A percentile compares a stretch with the other conserved stretches of the same genome.
Conservation (phyloP, 2,113 vertebrate genomes). For the Acrocephalus kingi region DNA sequence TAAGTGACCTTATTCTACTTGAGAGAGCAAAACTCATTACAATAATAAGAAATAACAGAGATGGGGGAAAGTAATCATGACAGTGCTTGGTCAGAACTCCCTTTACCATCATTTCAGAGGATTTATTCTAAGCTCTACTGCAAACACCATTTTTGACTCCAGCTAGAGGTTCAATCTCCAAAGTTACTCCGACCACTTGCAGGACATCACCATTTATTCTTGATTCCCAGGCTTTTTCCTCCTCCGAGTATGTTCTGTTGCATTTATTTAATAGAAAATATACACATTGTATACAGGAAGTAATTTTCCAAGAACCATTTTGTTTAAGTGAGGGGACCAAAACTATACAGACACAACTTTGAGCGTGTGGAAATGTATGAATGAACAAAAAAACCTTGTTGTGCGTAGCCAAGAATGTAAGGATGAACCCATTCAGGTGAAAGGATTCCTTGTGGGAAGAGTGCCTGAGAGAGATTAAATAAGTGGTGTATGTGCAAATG, state of each 20-base stretch:
- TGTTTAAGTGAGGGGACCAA: background rate
- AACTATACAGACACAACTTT: background rate
- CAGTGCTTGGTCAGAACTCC: slow-evolving; percentile 50
- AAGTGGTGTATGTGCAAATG: background rate
- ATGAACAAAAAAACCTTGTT: background rate
- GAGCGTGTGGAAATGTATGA: background rate
- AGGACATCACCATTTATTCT: slow-evolving; percentile 24
- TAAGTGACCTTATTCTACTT: slow-evolving; percentile 70
- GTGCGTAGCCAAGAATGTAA: background rate
- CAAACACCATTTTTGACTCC: slow-evolving; percentile 64
- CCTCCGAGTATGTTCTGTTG: background rate
- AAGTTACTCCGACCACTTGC: slow-evolving; percentile 40
- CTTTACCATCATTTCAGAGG: slow-evolving; percentile 59
- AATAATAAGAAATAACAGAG: slow-evolving; percentile 70
- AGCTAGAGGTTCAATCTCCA: slow-evolving; percentile 38
- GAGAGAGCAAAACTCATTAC: slow-evolving; percentile 65
- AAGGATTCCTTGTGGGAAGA: background rate
- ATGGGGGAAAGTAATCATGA: slow-evolving; percentile 3
- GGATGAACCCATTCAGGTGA: background rate
- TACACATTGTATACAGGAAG: background rate
- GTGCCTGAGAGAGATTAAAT: background rate
- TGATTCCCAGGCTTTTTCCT: slow-evolving; percentile 33
- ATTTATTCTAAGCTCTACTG: slow-evolving; percentile 53
- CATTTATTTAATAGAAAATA: slow-evolving; percentile 40
- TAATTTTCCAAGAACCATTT: background rate